Percentiles rank a stretch among this genome's conserved stretches.
These are phyloP conservation scores for Pristis pectinata DNA, from an alignment of 2,797 vertebrate species.

Conservation along the genomic window DNA sequence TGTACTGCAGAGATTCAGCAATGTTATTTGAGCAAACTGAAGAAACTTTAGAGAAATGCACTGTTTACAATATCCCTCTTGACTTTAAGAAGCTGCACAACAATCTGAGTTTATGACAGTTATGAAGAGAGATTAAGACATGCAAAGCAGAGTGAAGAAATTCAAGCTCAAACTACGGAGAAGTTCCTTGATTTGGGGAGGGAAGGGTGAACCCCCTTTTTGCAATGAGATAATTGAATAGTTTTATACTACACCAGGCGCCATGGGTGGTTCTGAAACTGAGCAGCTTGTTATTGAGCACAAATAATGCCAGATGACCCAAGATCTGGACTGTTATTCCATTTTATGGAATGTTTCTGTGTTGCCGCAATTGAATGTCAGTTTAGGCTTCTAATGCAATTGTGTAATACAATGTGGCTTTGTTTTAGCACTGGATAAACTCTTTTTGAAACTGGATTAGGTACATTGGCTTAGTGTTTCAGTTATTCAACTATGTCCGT, in stretches of 20 bases:
- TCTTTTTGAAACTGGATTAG: slow-evolving; percentile 1
- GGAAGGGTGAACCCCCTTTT: neutral
- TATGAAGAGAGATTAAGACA: neutral
- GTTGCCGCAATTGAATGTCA: neutral
- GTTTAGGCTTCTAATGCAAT: slow-evolving; percentile 21
- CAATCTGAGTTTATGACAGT: neutral
- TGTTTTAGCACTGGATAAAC: neutral
- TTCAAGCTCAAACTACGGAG: neutral
- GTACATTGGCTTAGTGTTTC: slow-evolving; percentile 19
- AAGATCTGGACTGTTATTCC: neutral
- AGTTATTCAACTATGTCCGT: slow-evolving; percentile 3
- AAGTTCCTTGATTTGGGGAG: neutral
- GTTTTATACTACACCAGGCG: no score
- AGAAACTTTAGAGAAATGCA: neutral
- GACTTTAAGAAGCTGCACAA: neutral
- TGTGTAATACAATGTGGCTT: neutral
- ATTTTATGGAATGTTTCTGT: neutral
- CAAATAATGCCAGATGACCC: neutral
- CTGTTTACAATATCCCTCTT: neutral
- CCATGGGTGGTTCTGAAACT: slow-evolving; percentile 11
- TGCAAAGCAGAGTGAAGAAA: neutral
- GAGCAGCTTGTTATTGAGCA: slow-evolving; percentile 13
- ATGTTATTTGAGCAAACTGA: neutral
- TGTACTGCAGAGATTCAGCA: neutral
- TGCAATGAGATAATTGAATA: neutral